Conservation (phyloP, 2,888 invertebrate genomes). For the Beris chalybata region DNA sequence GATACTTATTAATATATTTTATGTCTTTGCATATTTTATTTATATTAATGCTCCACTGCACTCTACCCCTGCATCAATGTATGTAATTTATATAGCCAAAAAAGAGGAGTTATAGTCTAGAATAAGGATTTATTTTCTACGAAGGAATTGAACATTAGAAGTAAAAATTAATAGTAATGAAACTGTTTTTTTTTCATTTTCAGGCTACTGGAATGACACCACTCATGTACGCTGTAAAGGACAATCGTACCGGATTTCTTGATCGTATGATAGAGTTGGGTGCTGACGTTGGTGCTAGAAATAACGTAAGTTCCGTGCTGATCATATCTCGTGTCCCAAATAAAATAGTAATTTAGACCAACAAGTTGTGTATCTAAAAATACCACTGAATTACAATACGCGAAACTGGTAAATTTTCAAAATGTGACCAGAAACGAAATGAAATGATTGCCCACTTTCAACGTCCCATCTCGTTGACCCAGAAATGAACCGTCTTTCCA, state of each 20-base stretch:
- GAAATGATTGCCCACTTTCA: conserved; percentile 24
- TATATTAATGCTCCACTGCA: too few relatives aligned
- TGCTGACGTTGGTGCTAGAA: conserved; percentile 85
- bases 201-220: conserved; percentile 94
- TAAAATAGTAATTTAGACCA: conserved; percentile 25
- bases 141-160: too few relatives aligned
- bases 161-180: too few relatives aligned
- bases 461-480: conserved; percentile 21
- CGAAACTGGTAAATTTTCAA: conserved; percentile 12
- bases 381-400: not conserved
- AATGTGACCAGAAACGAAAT: not conserved
- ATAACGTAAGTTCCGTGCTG: conserved; percentile 72
- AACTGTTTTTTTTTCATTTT: conserved; percentile 48
- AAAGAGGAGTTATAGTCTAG: too few relatives aligned
- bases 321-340: conserved; percentile 21
- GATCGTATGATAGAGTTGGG: conserved; percentile 93
- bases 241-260: conserved; percentile 86
- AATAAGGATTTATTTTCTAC: too few relatives aligned
- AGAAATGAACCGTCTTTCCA: not conserved
- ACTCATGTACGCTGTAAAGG: conserved; percentile 94
- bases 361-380: conserved; percentile 23
- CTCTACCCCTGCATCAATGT: too few relatives aligned
- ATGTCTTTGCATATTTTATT: too few relatives aligned
- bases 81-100: too few relatives aligned
- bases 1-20: too few relatives aligned